phyloP scores from a whole-genome alignment of 1,140 invertebrate species.

The Nephila pilipes region DNA sequence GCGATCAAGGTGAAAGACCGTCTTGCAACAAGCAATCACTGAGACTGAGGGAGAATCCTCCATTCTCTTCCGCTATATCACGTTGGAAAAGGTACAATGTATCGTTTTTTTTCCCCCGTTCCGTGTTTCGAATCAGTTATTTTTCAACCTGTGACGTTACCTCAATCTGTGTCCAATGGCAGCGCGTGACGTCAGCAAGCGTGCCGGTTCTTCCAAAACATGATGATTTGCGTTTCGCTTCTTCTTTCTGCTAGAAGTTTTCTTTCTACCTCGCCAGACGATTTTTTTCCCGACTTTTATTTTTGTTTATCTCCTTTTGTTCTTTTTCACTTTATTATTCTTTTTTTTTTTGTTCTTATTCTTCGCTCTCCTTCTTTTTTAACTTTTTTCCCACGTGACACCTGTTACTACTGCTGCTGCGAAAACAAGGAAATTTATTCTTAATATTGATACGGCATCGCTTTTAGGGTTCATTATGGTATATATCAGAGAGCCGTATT shows the following conservation, averaged over 20 bases:
- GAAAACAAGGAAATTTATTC: constrained; percentile 11
- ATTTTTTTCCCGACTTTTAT: not conserved
- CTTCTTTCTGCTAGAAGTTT: constrained; percentile 13
- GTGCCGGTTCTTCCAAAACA: constrained; percentile 60
- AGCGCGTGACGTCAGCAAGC: constrained; percentile 64
- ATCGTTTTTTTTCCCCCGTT: not conserved
- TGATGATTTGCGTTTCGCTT: constrained; percentile 34
- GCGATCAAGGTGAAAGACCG: not conserved
- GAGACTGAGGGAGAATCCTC: constrained; percentile 2
- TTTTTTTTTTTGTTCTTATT: not conserved
- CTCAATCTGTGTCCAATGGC: constrained; percentile 51
- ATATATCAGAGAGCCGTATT: not conserved
- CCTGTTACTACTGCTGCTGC: not conserved
- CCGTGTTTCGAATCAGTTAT: constrained; percentile 68
- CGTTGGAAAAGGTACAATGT: constrained; percentile 11
- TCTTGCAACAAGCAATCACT: not conserved
- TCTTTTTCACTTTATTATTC: too few relatives aligned
- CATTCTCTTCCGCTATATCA: constrained; percentile 26
- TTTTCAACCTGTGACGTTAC: constrained; percentile 62
- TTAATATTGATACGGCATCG: not conserved
- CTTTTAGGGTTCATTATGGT: constrained; percentile 21
- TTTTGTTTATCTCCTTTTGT: not conserved
- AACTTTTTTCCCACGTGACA: constrained; percentile 31
- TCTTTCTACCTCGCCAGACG: not conserved
- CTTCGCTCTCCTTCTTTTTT: not conserved